Conservation (phyloP, 23 tunicate species). For the Oikopleura albicans region DNA sequence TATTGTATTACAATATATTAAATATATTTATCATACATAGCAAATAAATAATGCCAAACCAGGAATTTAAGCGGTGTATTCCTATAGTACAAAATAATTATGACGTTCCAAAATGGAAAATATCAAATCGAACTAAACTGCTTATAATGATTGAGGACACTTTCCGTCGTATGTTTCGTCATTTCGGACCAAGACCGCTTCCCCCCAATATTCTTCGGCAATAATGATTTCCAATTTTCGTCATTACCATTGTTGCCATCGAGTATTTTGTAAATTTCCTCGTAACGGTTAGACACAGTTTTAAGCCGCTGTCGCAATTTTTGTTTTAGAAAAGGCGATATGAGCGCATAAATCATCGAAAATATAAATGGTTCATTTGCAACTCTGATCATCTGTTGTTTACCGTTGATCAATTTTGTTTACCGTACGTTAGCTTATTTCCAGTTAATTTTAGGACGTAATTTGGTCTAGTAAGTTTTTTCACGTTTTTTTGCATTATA, state of each 20-base stretch:
- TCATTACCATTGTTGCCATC: neutral
- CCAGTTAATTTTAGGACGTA: too few relatives aligned
- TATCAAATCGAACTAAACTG: neutral
- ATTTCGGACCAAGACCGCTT: neutral
- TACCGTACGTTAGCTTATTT: too few relatives aligned
- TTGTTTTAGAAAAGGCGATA: neutral
- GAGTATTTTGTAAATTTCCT: neutral
- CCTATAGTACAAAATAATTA: too few relatives aligned
- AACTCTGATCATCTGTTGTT: neutral
- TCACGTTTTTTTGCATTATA: too few relatives aligned
- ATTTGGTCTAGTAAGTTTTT: too few relatives aligned
- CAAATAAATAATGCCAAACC: too few relatives aligned
- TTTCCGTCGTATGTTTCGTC: neutral
- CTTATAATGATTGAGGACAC: neutral
- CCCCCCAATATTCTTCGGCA: neutral
- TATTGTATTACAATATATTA: too few relatives aligned
- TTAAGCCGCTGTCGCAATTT: neutral
- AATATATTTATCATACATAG: too few relatives aligned
- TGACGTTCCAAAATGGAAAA: too few relatives aligned
- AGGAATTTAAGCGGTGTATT: too few relatives aligned
- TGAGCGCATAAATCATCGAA: neutral
- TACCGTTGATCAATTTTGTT: too few relatives aligned
- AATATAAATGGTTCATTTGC: neutral
- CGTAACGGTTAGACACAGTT: neutral
- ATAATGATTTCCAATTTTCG: neutral